These are phyloP conservation scores for Campylomormyrus numenius DNA, from an alignment of 2,113 vertebrate species.

Conservation along the genomic window DNA sequence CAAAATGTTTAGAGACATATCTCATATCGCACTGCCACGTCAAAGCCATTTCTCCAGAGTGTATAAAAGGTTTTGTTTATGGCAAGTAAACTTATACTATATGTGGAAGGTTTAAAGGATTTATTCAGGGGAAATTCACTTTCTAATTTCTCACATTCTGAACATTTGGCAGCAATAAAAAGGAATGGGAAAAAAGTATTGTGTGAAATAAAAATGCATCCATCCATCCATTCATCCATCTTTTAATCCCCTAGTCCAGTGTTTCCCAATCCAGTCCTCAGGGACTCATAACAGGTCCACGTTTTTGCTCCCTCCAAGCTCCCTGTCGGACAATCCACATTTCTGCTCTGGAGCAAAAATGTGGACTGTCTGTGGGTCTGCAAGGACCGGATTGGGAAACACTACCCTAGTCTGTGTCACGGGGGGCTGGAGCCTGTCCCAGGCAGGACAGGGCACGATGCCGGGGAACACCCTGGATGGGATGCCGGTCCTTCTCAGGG, in stretches of 20 bases:
- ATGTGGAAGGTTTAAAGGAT: not conserved
- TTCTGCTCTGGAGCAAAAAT: too few species aligned
- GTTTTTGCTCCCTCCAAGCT: too few species aligned
- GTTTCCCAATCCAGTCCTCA: too few species aligned
- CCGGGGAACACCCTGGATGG: not conserved
- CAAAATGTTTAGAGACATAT: not conserved
- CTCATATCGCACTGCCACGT: not conserved
- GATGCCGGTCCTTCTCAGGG: not conserved
- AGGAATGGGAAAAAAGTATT: not conserved
- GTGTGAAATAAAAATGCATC: not conserved
- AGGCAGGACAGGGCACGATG: not conserved
- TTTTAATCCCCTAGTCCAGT: not conserved
- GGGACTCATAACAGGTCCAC: too few species aligned
- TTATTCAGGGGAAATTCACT: not conserved
- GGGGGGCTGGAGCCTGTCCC: not conserved
- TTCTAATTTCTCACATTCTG: not conserved
- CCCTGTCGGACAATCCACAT: too few species aligned
- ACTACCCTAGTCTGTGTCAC: not conserved
- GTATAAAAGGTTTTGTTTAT: not conserved
- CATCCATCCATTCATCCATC: not conserved
- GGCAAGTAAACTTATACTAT: not conserved
- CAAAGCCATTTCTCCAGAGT: not conserved
- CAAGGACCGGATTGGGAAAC: too few species aligned
- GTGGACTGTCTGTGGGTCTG: too few species aligned
- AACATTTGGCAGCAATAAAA: not conserved